Evolutionary conservation across 2,888 invertebrate species (phyloP).

Genomic region (Loripinus fragilis): DNA sequence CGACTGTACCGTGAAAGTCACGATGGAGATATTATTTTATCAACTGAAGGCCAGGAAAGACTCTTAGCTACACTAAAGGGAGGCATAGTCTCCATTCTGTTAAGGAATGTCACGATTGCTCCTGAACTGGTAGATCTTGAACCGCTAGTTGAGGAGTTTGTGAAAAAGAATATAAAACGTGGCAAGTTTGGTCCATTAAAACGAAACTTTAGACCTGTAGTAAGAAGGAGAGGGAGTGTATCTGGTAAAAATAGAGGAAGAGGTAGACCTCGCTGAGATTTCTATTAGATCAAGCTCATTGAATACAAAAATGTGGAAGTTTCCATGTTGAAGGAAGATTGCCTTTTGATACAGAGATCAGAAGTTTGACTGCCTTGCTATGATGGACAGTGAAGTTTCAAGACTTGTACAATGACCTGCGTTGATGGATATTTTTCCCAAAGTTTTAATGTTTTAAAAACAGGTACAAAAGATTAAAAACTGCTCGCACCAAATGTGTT

Average conservation of each 20-base stretch:
- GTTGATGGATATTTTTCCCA: too few relatives aligned
- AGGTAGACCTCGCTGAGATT: too few relatives aligned
- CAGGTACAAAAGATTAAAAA: too few relatives aligned
- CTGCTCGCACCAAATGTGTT: too few relatives aligned
- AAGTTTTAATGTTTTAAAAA: too few relatives aligned
- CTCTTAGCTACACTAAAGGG: slow-evolving; percentile 30
- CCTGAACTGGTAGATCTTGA: slow-evolving; percentile 37
- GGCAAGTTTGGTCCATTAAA: slow-evolving; percentile 8
- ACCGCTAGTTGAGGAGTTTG: slow-evolving; percentile 28
- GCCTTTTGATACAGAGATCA: too few relatives aligned
- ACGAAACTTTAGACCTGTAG: not conserved
- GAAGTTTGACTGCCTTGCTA: too few relatives aligned
- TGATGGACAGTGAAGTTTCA: too few relatives aligned
- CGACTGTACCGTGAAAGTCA: slow-evolving; percentile 23
- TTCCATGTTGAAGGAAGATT: too few relatives aligned
- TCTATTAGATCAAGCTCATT: too few relatives aligned
- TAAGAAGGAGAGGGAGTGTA: not conserved
- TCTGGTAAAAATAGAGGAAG: not conserved
- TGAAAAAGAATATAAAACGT: slow-evolving; percentile 13
- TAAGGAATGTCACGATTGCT: slow-evolving; percentile 34
- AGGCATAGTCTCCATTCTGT: slow-evolving; percentile 33
- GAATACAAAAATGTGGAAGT: too few relatives aligned
- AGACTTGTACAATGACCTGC: too few relatives aligned
- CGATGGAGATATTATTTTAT: slow-evolving; percentile 37
- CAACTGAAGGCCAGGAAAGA: not conserved